phyloP scores from a whole-genome alignment of 2,797 vertebrate species.

The Acanthurus tractus region DNA sequence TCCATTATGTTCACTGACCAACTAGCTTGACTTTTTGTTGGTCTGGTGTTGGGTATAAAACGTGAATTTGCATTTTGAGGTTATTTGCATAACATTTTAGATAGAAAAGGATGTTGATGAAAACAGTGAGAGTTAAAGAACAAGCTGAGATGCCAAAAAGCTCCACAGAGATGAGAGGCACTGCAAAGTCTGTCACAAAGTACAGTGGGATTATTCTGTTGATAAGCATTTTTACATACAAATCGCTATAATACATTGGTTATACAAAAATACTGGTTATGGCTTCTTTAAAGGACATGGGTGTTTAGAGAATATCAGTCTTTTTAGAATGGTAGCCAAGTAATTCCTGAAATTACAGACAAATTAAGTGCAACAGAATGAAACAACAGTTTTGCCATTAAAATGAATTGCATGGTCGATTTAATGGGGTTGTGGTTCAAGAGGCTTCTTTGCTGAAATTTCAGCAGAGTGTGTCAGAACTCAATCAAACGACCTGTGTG shows the following conservation, averaged over 20 bases:
- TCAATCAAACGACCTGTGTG: no score
- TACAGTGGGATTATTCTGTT: no score
- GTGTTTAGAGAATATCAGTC: neutral
- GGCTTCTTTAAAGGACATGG: neutral
- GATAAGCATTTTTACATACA: neutral
- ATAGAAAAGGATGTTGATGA: neutral
- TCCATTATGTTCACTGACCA: neutral
- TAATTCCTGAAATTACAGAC: neutral
- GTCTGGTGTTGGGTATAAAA: neutral
- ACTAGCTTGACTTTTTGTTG: neutral
- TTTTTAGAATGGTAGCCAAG: neutral
- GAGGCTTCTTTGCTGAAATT: neutral
- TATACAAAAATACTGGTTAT: neutral
- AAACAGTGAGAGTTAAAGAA: neutral
- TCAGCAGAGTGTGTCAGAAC: neutral
- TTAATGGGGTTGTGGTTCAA: neutral
- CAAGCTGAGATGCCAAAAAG: neutral
- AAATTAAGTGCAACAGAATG: neutral
- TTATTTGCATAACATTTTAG: neutral
- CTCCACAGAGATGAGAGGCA: neutral
- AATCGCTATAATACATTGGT: neutral
- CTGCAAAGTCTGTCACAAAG: neutral
- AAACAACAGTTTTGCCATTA: neutral
- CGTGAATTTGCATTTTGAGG: neutral
- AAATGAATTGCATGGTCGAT: neutral